Base-by-base conservation (phyloP, 2,888 invertebrate species). In the Cylloceria caligata region DNA sequence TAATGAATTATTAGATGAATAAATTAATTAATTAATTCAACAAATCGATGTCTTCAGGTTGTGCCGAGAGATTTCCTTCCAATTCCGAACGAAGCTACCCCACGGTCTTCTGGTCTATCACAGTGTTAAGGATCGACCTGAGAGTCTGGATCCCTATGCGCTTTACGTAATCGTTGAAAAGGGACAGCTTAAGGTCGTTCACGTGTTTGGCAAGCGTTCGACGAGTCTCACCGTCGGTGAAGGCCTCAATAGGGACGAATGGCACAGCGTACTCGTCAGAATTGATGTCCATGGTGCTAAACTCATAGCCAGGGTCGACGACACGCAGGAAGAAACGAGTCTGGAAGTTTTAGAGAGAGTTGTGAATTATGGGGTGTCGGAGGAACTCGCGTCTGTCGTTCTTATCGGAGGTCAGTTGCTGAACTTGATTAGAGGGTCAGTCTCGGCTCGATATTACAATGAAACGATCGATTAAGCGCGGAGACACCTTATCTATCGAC, bases 91-190 rank as follows among this genome's bases (percentile, higher is more conserved):
- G 27, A 95, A 97, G 88, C 94, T 97, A 57, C 97, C 98, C 0
- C 98, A 98, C 90, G 98, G 98, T 2, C 94, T 98, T 6, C 93
- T 98, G 68, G 97, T 98, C 11, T 98, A 98, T 92, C 98, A 98
- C 92, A 97, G 98, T 90, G 97, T 98, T 27, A 97, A 97, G 92
- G 97, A 97, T 91, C 91, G 94, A 6, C 97, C 97, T 5, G 95
- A 96, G 71, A 96, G 96, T 81, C 95, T 98, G 91, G 97, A 97
- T 88, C 97, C 97, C 0, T 98, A 98, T 90, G 98, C 98, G 62
- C 93, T 98, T 21, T 98, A 98, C 92, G 96, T 98, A 45, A 98
- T 98, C 89, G 97, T 98, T 24, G 97, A 98, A 92, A 98, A 98
- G 91, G 98, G 98, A 19, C 97, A 97, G 93, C 93, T 98, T 19